Conservation (phyloP, 2,797 vertebrate genomes). For the Ficedula albicollis region DNA sequence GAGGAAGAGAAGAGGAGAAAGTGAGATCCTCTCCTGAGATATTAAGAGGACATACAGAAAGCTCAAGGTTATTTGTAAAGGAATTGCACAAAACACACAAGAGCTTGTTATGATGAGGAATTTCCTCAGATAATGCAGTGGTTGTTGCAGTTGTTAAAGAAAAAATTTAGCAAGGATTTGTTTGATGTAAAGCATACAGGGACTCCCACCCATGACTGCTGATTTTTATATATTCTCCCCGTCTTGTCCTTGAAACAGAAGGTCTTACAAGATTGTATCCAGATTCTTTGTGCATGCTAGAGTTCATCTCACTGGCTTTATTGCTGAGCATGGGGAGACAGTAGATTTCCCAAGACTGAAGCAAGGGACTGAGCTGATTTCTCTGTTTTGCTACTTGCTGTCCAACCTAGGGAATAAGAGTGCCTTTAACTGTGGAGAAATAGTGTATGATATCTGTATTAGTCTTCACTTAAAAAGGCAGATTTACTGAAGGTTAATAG, state of each 20-base stretch:
- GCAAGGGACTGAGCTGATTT: neutral
- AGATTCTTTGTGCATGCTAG: neutral
- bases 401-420: neutral
- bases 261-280: neutral
- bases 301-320: neutral
- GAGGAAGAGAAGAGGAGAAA: neutral
- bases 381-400: neutral
- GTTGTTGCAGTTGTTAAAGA: conserved; percentile 45
- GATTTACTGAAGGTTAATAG: neutral
- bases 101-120: conserved; percentile 56
- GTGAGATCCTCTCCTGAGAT: conserved; percentile 69
- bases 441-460: neutral
- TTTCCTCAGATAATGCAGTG: conserved; percentile 52
- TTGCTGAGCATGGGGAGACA: neutral
- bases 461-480: neutral
- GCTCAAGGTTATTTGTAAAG: conserved; percentile 73
- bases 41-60: conserved; percentile 54
- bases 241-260: neutral
- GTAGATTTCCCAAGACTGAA: neutral
- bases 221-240: neutral
- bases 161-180: conserved; percentile 52
- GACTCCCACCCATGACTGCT: neutral
- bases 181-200: conserved; percentile 4
- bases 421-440: neutral
- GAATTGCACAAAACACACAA: conserved; percentile 61